phyloP scores from a whole-genome alignment of 2,888 invertebrate genomes.

The Laspeyria flexula region DNA sequence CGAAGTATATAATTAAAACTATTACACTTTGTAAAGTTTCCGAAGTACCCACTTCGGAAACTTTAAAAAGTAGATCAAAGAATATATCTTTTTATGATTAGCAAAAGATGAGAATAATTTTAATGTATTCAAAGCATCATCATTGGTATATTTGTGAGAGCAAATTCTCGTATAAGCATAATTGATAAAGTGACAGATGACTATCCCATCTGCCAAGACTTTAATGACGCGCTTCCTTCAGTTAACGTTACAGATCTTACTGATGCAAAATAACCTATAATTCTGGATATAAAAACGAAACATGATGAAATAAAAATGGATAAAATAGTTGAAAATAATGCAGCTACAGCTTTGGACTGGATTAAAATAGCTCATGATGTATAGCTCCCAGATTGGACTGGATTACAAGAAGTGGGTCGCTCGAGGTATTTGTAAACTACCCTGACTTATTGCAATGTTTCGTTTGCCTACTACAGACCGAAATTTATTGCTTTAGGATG shows the following conservation, averaged over 20 bases:
- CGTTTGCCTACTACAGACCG: constrained; percentile 10
- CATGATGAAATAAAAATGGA: not conserved
- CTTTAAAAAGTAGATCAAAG: too few species aligned
- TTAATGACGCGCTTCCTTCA: constrained; percentile 18
- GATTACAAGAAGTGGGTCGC: constrained; percentile 31
- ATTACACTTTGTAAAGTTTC: too few species aligned
- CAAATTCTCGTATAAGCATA: not conserved
- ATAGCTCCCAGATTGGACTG: constrained; percentile 20
- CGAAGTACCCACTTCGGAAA: too few species aligned
- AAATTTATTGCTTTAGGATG: constrained; percentile 9
- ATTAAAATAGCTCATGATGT: constrained; percentile 29
- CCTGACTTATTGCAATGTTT: constrained; percentile 25
- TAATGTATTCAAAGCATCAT: too few species aligned
- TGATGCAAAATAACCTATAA: not conserved
- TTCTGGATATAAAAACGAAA: not conserved
- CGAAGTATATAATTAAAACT: too few species aligned
- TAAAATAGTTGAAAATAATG: too few species aligned
- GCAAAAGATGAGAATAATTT: too few species aligned
- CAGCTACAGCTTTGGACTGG: not conserved
- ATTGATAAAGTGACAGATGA: constrained; percentile 7
- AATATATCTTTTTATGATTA: too few species aligned
- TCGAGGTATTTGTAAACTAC: constrained; percentile 32
- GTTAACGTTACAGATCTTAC: constrained; percentile 1
- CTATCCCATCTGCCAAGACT: constrained; percentile 13
- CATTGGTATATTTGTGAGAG: too few species aligned